A percentile compares a stretch with the other conserved stretches of the same genome.
Conservation (phyloP, 2,113 vertebrate species). For the Oncorhynchus clarkii region DNA sequence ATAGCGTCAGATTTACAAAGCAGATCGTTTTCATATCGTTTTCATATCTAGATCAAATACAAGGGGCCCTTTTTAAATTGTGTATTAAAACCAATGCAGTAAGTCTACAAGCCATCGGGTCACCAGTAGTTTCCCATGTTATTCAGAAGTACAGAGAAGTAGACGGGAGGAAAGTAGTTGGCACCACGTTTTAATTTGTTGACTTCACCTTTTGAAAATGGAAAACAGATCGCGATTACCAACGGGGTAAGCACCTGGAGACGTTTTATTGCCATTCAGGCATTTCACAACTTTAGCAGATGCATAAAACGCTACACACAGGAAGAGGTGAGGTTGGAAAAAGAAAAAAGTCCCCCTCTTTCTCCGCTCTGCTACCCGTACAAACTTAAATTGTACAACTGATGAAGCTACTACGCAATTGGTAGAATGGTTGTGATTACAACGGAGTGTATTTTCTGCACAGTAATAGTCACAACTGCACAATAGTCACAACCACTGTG, state of each 20-base stretch:
- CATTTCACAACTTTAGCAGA: constrained; percentile 16
- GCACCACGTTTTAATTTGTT: background rate
- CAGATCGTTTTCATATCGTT: background rate
- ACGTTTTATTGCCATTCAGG: background rate
- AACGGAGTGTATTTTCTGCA: too few species aligned
- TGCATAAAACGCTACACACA: background rate
- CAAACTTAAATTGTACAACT: too few species aligned
- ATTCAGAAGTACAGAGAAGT: background rate
- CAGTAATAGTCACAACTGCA: too few species aligned
- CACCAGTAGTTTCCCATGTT: background rate
- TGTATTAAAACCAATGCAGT: background rate
- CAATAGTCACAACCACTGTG: too few species aligned
- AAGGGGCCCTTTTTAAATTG: background rate
- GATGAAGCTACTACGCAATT: too few species aligned
- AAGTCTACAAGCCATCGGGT: background rate
- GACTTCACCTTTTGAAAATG: constrained; percentile 5
- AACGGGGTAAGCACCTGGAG: constrained; percentile 1
- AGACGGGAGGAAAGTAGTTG: too few species aligned
- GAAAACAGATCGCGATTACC: background rate
- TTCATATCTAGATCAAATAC: background rate
- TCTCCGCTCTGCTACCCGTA: background rate
- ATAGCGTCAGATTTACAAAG: constrained; percentile 9
- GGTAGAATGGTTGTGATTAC: too few species aligned
- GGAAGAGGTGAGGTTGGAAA: background rate
- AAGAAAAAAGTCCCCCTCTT: background rate